These are phyloP conservation scores for Lasioglossum figueresi DNA, from an alignment of 2,888 invertebrate species.

Conservation along the genomic window DNA sequence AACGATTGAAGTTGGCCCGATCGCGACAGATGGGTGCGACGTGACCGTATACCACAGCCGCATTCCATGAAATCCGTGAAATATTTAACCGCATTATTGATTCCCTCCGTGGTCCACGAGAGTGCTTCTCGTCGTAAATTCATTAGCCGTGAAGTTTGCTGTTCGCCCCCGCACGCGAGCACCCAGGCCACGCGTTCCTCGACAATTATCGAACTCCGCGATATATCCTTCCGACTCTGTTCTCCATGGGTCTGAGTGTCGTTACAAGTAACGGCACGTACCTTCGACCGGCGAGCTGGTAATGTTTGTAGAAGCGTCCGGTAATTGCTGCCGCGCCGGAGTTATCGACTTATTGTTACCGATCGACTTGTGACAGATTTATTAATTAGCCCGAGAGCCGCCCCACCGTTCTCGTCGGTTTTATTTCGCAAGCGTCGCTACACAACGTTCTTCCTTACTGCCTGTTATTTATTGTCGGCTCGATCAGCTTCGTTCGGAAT, in stretches of 20 bases:
- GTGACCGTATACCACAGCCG: constrained; percentile 77
- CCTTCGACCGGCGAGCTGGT: constrained; percentile 35
- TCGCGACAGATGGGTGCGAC: constrained; percentile 81
- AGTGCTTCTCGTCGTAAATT: constrained; percentile 76
- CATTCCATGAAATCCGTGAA: constrained; percentile 80
- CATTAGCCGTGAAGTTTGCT: constrained; percentile 73
- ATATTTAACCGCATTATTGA: constrained; percentile 82
- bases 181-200: constrained; percentile 59
- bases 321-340: constrained; percentile 49
- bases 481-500: neutral
- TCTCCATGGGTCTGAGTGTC: constrained; percentile 48
- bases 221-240: constrained; percentile 66
- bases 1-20: constrained; percentile 80
- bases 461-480: neutral
- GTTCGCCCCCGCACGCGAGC: constrained; percentile 65
- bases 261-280: constrained; percentile 65
- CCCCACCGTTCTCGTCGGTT: neutral
- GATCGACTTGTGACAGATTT: constrained; percentile 49
- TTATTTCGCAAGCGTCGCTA: constrained; percentile 4
- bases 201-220: constrained; percentile 72
- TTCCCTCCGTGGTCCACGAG: constrained; percentile 76
- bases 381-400: constrained; percentile 39
- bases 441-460: neutral
- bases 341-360: constrained; percentile 57
- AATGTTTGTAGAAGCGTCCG: constrained; percentile 57